Conservation (phyloP, 37 sponge, comb jelly and placozoan genomes). For the Oopsacas minuta region DNA sequence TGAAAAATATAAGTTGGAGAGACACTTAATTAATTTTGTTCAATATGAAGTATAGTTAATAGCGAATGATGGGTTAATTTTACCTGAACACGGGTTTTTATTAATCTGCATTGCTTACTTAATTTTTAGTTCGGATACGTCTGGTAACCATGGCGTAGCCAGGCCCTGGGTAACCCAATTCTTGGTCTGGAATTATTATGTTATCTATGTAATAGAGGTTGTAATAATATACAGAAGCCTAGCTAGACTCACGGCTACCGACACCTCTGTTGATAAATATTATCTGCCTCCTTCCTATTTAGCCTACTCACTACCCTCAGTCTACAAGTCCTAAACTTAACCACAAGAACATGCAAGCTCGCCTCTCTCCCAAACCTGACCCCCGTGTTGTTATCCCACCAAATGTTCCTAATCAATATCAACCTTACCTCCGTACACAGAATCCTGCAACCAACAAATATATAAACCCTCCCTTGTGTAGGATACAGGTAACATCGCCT, state of each 20-base stretch:
- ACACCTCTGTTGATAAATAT: background rate
- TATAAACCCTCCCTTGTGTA: background rate
- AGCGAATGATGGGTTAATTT: no score
- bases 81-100: background rate
- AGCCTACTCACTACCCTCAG: conserved; percentile 10
- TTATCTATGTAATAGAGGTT: no score
- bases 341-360: background rate
- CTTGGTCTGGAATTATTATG: no score
- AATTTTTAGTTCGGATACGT: no score
- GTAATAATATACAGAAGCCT: background rate
- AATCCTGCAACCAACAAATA: background rate
- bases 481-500: background rate
- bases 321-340: background rate
- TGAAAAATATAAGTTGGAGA: background rate
- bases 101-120: no score
- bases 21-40: background rate
- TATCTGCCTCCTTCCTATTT: background rate
- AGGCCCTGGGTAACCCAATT: no score
- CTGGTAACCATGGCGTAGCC: no score
- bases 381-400: background rate
- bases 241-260: background rate
- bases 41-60: background rate
- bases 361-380: background rate
- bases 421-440: background rate
- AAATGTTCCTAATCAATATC: background rate